Conservation (phyloP, 2,888 invertebrate genomes). For the Acheta domesticus region DNA sequence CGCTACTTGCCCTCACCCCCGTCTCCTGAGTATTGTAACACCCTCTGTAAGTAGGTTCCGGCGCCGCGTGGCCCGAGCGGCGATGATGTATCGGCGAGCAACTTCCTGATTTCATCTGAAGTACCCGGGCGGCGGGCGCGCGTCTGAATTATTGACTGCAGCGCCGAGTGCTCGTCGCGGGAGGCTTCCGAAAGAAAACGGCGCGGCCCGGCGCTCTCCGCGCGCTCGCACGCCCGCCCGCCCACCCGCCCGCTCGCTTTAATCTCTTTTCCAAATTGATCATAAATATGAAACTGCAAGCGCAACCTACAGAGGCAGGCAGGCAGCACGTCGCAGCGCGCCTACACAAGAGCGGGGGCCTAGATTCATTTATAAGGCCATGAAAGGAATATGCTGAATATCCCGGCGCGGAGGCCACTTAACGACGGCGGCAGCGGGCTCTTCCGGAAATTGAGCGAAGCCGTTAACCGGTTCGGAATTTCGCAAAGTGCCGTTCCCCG, state of each 20-base stretch:
- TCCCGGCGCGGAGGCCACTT: neutral
- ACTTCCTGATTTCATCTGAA: neutral
- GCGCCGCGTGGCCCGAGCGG: too few species aligned
- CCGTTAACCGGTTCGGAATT: neutral
- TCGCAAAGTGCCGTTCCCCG: neutral
- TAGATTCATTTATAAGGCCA: conserved; percentile 5
- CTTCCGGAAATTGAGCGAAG: conserved; percentile 1
- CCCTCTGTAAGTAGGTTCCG: too few species aligned
- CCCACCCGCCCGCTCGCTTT: neutral
- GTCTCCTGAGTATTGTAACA: too few species aligned
- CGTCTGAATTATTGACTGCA: neutral
- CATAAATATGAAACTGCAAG: conserved; percentile 18
- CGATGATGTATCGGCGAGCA: too few species aligned
- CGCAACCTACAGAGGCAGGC: neutral
- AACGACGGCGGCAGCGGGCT: neutral
- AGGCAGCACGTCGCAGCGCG: neutral
- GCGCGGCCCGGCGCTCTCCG: too few species aligned
- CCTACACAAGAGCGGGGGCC: neutral
- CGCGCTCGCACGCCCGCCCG: neutral
- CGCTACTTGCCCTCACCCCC: too few species aligned
- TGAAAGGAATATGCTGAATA: neutral
- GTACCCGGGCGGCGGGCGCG: neutral
- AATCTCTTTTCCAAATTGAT: conserved; percentile 18
- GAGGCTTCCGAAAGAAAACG: too few species aligned
- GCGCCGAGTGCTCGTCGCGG: neutral